These are phyloP conservation scores for Lanius ludovicianus DNA, from an alignment of 2,113 vertebrate species.

Conservation along the genomic window DNA sequence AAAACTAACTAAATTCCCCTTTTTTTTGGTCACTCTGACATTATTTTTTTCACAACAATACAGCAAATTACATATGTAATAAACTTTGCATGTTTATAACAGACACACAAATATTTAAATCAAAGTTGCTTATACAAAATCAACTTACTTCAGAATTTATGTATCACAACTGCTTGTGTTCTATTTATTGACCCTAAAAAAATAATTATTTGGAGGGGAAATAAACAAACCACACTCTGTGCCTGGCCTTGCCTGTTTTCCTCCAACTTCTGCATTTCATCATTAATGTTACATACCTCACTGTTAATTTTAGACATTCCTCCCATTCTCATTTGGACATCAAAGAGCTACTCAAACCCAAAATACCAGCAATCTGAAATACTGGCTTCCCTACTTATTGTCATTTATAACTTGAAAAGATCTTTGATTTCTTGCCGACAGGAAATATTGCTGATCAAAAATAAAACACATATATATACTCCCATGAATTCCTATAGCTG, in stretches of 20 bases:
- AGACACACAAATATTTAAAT: neutral
- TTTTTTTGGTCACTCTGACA: neutral
- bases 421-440: slow-evolving; percentile 55
- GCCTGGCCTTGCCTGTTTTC: neutral
- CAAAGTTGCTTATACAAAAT: neutral
- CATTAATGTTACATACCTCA: neutral
- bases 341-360: neutral
- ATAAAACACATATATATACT: neutral
- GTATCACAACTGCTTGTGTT: neutral
- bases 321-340: neutral
- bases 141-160: neutral
- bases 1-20: neutral
- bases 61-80: neutral
- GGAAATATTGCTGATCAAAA: slow-evolving; percentile 24
- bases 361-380: neutral
- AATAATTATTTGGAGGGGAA: neutral
- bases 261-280: neutral
- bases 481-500: neutral
- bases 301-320: slow-evolving; percentile 12
- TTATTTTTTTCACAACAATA: neutral
- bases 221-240: neutral
- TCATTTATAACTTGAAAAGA: slow-evolving; percentile 39
- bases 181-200: neutral
- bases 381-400: neutral
- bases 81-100: neutral